Conservation (phyloP, 2,888 invertebrate genomes). For the Micropterix aruncella region DNA sequence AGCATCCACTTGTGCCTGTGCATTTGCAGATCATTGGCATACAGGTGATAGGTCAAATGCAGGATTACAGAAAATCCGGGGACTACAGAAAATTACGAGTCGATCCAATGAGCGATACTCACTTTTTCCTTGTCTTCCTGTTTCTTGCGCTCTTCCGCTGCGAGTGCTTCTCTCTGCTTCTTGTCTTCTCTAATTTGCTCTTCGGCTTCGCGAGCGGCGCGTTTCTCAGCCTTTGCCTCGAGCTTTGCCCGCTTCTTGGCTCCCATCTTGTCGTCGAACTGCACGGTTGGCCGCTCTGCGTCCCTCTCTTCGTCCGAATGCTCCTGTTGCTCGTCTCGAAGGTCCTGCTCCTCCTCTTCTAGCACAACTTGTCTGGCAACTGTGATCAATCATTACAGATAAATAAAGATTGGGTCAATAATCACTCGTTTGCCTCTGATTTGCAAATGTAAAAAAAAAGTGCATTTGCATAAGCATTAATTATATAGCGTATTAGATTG, state of each 20-base stretch:
- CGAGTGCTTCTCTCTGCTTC: slow-evolving; percentile 58
- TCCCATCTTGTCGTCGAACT: slow-evolving; percentile 67
- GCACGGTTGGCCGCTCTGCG: neutral
- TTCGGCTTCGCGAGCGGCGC: slow-evolving; percentile 67
- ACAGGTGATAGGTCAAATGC: no score
- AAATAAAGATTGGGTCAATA: no score
- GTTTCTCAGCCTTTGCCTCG: slow-evolving; percentile 85
- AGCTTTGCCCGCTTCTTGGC: slow-evolving; percentile 90
- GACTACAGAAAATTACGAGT: no score
- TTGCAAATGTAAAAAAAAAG: no score
- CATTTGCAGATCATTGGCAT: no score
- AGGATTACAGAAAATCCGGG: no score
- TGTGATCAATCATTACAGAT: no score
- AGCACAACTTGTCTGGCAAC: slow-evolving; percentile 22
- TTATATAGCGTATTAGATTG: no score
- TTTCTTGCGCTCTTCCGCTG: slow-evolving; percentile 64
- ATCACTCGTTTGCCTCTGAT: no score
- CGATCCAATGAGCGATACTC: slow-evolving; percentile 1
- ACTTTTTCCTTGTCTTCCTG: slow-evolving; percentile 51
- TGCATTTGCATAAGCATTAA: no score
- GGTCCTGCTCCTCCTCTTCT: slow-evolving; percentile 36
- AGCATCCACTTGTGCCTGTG: no score
- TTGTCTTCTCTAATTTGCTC: slow-evolving; percentile 64
- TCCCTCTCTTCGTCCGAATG: slow-evolving; percentile 16
- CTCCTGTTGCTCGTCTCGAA: slow-evolving; percentile 34